These are phyloP conservation scores for Platichthys flesus DNA, from an alignment of 2,113 vertebrate genomes.

Conservation along the genomic window DNA sequence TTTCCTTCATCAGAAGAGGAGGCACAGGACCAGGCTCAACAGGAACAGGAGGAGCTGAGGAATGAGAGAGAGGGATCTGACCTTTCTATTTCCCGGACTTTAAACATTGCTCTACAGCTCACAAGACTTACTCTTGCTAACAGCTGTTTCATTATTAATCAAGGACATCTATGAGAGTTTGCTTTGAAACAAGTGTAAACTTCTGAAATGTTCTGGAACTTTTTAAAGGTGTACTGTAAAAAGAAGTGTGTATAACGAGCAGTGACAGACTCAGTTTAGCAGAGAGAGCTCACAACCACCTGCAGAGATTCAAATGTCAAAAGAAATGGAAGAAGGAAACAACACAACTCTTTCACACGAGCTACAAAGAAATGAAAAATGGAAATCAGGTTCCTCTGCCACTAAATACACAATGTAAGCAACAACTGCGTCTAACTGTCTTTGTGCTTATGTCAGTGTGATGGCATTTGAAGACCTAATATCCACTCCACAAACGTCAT, in stretches of 20 bases:
- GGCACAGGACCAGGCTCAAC: background rate
- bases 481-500: no score
- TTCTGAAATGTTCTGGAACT: background rate
- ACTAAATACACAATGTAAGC: no score
- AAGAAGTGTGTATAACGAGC: background rate
- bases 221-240: no score
- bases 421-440: no score
- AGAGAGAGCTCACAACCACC: background rate
- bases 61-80: background rate
- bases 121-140: background rate
- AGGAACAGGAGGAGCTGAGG: background rate
- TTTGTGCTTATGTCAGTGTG: no score
- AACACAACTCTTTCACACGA: no score
- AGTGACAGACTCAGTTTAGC: background rate
- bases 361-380: no score
- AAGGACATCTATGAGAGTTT: no score
- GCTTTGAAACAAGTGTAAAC: no score
- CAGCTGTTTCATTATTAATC: conserved; percentile 20
- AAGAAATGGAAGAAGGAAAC: background rate
- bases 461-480: no score
- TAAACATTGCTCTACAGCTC: background rate
- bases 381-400: no score
- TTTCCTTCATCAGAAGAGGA: background rate
- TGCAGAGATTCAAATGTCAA: background rate
- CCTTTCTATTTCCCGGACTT: background rate